These are phyloP conservation scores for Ischnura elegans DNA, from an alignment of 2,888 invertebrate genomes.

Conservation along the genomic window DNA sequence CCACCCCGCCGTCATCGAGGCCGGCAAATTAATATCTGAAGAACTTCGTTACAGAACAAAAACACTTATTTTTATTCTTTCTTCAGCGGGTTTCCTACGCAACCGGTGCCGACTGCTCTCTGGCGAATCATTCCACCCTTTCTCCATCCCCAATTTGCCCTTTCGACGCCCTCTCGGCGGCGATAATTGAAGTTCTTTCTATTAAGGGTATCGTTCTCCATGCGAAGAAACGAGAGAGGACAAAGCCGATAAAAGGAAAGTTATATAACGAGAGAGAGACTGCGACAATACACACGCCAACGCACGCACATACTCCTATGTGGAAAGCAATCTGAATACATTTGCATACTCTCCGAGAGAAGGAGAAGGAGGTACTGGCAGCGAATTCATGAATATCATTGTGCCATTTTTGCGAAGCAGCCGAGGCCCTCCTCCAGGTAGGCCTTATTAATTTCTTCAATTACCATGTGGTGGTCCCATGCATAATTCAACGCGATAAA, in stretches of 20 bases:
- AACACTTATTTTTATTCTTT: too few relatives aligned
- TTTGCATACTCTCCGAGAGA: background rate
- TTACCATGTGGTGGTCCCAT: background rate
- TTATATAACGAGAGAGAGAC: background rate
- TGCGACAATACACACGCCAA: background rate
- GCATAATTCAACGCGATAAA: background rate
- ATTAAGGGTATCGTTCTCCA: background rate
- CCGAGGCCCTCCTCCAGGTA: background rate
- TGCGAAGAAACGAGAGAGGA: background rate
- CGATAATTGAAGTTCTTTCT: background rate
- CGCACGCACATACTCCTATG: background rate
- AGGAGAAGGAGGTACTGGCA: background rate
- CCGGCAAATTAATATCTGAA: too few relatives aligned
- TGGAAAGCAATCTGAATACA: background rate
- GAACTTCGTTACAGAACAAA: too few relatives aligned
- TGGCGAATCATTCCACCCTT: too few relatives aligned
- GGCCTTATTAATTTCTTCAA: constrained; percentile 30
- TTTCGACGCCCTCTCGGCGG: background rate
- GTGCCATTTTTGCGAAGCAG: constrained; percentile 22
- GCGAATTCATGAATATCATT: constrained; percentile 35
- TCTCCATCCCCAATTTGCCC: too few relatives aligned
- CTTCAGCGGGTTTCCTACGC: too few relatives aligned
- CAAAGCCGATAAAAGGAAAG: background rate
- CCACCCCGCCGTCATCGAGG: too few relatives aligned
- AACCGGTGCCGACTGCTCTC: too few relatives aligned